Conservation (phyloP, 2,113 vertebrate species). For the Hippoglossus stenolepis region DNA sequence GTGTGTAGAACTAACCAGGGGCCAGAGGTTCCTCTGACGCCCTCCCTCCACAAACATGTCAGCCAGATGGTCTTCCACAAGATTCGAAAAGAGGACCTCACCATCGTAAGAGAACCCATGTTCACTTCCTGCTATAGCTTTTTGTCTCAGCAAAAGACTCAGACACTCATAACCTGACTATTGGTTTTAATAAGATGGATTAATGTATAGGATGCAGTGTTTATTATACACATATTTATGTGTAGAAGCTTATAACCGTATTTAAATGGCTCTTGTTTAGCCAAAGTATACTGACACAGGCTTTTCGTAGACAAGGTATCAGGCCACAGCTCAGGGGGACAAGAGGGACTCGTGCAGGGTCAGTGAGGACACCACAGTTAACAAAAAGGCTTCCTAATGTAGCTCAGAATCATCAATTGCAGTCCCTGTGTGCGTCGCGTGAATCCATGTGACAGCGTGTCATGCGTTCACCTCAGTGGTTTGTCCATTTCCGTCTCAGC, state of each 20-base stretch:
- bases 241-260: no score
- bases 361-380: no score
- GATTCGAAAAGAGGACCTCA: conserved; percentile 94
- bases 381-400: no score
- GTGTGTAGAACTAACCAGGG: conserved; percentile 89
- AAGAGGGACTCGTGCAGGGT: background rate
- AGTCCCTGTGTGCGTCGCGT: background rate
- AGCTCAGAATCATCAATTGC: background rate
- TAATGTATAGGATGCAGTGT: no score
- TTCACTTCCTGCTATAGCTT: background rate
- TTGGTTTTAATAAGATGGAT: no score
- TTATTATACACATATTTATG: no score
- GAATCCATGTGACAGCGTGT: background rate
- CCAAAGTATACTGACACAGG: background rate
- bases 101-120: conserved; percentile 85
- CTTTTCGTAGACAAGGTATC: no score
- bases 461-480: background rate
- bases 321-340: background rate
- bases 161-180: no score
- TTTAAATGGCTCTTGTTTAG: no score
- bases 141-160: background rate
- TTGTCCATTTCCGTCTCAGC: background rate
- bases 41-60: conserved; percentile 88
- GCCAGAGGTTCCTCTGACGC: conserved; percentile 86
- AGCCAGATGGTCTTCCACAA: conserved; percentile 99